Percentiles rank a stretch among this genome's conserved stretches.
Conservation (phyloP, 2,797 vertebrate genomes). For the Sebastes cheni region DNA sequence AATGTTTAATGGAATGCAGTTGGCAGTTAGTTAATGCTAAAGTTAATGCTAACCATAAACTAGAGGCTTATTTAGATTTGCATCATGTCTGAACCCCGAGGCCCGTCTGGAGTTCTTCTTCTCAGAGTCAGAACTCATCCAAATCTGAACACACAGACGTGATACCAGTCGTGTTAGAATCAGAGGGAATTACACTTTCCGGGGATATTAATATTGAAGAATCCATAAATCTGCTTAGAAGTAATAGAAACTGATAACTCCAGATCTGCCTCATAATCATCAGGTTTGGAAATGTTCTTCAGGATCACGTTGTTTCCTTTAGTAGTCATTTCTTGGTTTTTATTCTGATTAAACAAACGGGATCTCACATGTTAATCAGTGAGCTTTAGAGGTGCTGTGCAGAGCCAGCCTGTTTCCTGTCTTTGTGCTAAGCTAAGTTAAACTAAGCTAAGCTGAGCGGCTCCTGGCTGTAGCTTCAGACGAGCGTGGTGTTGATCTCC, state of each 20-base stretch:
- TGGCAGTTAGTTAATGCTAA: background rate
- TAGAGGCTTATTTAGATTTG: background rate
- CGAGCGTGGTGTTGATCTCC: background rate
- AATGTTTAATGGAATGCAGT: slow-evolving; percentile 5
- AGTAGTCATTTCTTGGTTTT: background rate
- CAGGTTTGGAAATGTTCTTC: background rate
- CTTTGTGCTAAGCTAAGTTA: background rate
- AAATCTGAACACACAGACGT: background rate
- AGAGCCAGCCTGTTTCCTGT: background rate
- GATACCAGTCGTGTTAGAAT: background rate
- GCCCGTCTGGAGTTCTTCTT: background rate
- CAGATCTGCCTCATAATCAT: background rate
- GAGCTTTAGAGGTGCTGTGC: background rate
- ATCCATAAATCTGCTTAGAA: background rate
- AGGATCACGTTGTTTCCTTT: background rate
- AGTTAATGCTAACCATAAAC: background rate
- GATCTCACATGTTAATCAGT: background rate
- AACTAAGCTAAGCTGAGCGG: background rate
- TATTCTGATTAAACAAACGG: background rate
- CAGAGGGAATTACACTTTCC: background rate
- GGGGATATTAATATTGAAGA: background rate
- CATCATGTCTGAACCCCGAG: background rate
- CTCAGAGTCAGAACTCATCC: background rate
- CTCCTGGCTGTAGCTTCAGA: background rate
- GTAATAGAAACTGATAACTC: background rate